These are phyloP conservation scores for Sebastes reedi DNA, from an alignment of 2,797 vertebrate species.

Conservation along the genomic window DNA sequence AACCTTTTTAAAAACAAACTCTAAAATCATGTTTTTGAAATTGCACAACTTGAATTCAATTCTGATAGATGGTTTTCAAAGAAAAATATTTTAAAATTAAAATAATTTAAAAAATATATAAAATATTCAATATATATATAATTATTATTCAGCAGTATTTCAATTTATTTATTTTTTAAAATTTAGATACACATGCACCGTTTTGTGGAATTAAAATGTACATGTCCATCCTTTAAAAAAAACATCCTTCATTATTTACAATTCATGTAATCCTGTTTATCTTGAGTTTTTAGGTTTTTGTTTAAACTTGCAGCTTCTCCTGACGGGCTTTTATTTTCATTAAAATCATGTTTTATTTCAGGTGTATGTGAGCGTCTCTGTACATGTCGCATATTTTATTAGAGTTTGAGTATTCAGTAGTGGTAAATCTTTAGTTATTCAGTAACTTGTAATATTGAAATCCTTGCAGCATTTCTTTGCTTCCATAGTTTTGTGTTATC, in stretches of 20 bases:
- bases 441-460: not conserved
- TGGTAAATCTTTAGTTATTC: not conserved
- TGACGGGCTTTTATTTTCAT: not conserved
- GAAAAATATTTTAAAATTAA: not conserved
- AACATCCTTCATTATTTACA: not conserved
- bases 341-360: not conserved
- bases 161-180: not conserved
- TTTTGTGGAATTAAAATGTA: too few species aligned
- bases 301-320: not conserved
- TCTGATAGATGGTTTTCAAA: too few species aligned
- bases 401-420: not conserved
- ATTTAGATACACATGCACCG: not conserved
- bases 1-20: too few species aligned
- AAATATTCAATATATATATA: too few species aligned
- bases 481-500: slow-evolving; percentile 85
- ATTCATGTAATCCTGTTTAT: not conserved
- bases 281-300: not conserved
- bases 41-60: too few species aligned
- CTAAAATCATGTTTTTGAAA: too few species aligned
- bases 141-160: too few species aligned
- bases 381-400: not conserved
- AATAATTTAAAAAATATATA: too few species aligned
- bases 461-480: not conserved
- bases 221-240: not conserved
- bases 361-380: not conserved